These are phyloP conservation scores for Drosophila recens DNA, from an alignment of 2,888 invertebrate species.

Conservation along the genomic window DNA sequence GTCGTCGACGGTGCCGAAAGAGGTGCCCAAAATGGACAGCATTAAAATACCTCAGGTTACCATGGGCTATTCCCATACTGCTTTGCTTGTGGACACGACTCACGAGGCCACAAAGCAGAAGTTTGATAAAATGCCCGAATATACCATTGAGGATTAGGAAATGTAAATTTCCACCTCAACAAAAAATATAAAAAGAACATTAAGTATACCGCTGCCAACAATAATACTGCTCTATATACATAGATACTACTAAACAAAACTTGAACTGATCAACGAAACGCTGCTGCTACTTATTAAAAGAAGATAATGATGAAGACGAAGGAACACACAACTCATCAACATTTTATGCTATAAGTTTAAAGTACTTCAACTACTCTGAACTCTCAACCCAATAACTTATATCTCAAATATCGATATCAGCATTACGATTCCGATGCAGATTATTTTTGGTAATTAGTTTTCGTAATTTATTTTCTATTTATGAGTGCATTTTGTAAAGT, in stretches of 20 bases:
- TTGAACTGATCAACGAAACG: constrained; percentile 78
- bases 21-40: constrained; percentile 91
- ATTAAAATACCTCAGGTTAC: constrained; percentile 91
- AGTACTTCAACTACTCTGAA: constrained; percentile 34
- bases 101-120: constrained; percentile 87
- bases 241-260: constrained; percentile 44
- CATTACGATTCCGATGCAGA: constrained; percentile 30
- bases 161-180: constrained; percentile 5
- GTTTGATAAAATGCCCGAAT: constrained; percentile 86
- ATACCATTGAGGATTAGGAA: constrained; percentile 84
- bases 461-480: constrained; percentile 63
- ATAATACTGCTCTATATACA: constrained; percentile 71
- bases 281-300: constrained; percentile 72
- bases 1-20: constrained; percentile 94
- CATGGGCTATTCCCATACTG: constrained; percentile 94
- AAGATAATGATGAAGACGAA: constrained; percentile 13
- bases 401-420: constrained; percentile 66
- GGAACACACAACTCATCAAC: constrained; percentile 35
- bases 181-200: constrained; percentile 43
- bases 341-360: constrained; percentile 63
- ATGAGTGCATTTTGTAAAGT: constrained; percentile 33
- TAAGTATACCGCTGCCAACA: constrained; percentile 73
- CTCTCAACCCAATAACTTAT: constrained; percentile 31
- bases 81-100: constrained; percentile 88
- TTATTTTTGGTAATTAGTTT: constrained; percentile 47